Percentiles rank a stretch among this genome's conserved stretches.
These are phyloP conservation scores for Microtus oregoni DNA, from an alignment of 2,113 vertebrate species.

Conservation along the genomic window DNA sequence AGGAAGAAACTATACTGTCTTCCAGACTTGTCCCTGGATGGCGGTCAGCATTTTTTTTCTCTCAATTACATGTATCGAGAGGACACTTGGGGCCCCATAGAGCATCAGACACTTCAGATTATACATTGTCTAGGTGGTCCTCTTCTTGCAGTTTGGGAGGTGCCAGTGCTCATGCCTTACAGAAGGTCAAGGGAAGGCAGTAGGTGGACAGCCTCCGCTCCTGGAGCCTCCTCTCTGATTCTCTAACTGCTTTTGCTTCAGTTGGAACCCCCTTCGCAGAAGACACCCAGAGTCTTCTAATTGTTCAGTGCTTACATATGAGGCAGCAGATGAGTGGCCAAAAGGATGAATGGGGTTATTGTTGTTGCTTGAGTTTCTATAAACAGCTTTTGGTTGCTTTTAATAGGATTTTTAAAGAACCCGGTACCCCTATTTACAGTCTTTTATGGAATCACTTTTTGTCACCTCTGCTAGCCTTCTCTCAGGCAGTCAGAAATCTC, in stretches of 20 bases:
- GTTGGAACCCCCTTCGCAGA: not conserved
- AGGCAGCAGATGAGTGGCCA: not conserved
- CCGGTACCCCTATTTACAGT: not conserved
- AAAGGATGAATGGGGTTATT: not conserved
- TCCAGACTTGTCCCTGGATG: not conserved
- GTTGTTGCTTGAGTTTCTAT: not conserved
- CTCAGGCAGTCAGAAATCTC: not conserved
- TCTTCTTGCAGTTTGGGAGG: not conserved
- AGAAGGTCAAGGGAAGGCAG: not conserved
- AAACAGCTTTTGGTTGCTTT: not conserved
- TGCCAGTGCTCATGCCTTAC: not conserved
- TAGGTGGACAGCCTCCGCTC: fast-evolving
- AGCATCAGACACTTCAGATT: not conserved
- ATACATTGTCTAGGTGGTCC: fast-evolving
- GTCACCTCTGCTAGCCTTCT: not conserved
- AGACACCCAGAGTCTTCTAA: not conserved
- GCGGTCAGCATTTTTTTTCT: not conserved
- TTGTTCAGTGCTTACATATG: not conserved
- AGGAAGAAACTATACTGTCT: not conserved
- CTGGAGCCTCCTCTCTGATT: not conserved
- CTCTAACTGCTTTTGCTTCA: not conserved
- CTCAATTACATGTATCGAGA: not conserved
- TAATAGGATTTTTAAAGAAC: not conserved
- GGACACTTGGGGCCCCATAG: fast-evolving
- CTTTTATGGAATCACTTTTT: fast-evolving